A percentile compares a stretch with the other conserved stretches of the same genome.
These are phyloP conservation scores for Brachionus koreanus DNA, from an alignment of 1,140 invertebrate genomes.

Conservation along the genomic window DNA sequence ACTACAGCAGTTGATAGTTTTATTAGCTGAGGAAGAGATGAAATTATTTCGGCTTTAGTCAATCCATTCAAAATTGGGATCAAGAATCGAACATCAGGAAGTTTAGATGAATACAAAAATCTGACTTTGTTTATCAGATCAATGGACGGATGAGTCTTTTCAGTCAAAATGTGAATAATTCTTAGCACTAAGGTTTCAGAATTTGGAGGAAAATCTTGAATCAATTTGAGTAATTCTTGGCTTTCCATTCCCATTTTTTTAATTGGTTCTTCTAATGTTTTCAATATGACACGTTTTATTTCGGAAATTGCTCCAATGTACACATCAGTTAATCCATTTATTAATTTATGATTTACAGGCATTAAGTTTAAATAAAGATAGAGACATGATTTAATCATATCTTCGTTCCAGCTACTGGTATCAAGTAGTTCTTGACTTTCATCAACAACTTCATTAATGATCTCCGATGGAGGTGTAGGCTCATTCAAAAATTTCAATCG, in stretches of 20 bases:
- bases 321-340: conserved; percentile 63
- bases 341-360: conserved; percentile 70
- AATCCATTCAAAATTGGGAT: conserved; percentile 92
- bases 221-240: conserved; percentile 71
- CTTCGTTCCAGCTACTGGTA: conserved; percentile 74
- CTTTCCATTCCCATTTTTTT: conserved; percentile 77
- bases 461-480: conserved; percentile 49
- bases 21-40: conserved; percentile 88
- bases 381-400: conserved; percentile 78
- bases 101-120: conserved; percentile 83
- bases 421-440: conserved; percentile 7
- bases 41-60: conserved; percentile 80
- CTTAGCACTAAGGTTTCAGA: conserved; percentile 86
- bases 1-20: conserved; percentile 93
- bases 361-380: conserved; percentile 79
- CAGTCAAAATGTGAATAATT: conserved; percentile 85
- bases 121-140: conserved; percentile 81
- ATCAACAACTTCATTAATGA: conserved; percentile 22
- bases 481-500: conserved; percentile 47
- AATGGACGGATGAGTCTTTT: conserved; percentile 75
- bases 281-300: conserved; percentile 81
- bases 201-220: conserved; percentile 89
- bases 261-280: conserved; percentile 72
- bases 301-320: conserved; percentile 74
- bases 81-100: conserved; percentile 91